Evolutionary conservation across 2,888 invertebrate species (phyloP).

Genomic region (Caenorhabditis japonica): DNA sequence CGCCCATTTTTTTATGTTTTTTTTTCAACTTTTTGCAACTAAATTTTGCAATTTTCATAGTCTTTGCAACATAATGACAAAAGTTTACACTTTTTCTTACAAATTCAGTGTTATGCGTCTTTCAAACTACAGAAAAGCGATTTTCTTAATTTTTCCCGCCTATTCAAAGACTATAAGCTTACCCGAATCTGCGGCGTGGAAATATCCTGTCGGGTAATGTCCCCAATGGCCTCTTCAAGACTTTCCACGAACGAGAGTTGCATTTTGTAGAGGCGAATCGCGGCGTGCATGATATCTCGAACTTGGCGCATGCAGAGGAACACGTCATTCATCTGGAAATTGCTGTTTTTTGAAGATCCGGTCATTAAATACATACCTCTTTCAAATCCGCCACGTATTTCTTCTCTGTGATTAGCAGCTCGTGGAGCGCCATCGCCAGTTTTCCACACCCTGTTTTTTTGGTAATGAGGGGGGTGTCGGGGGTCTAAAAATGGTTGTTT

Average conservation of each 20-base stretch:
- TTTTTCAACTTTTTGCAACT: too few relatives aligned
- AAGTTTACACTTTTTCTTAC: too few relatives aligned
- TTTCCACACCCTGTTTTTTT: constrained; percentile 48
- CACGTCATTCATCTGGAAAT: constrained; percentile 59
- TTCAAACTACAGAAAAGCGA: too few relatives aligned
- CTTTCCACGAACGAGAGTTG: constrained; percentile 57
- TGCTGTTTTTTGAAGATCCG: not conserved
- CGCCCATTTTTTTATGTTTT: too few relatives aligned
- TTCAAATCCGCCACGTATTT: constrained; percentile 63
- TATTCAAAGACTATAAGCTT: too few relatives aligned
- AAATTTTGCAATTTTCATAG: too few relatives aligned
- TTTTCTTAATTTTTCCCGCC: too few relatives aligned
- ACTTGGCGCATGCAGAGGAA: constrained; percentile 56
- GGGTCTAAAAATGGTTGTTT: too few relatives aligned
- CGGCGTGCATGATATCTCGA: constrained; percentile 61
- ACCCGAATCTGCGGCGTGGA: constrained; percentile 55
- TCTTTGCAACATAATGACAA: too few relatives aligned
- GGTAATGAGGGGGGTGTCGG: constrained; percentile 20
- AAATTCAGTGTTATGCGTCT: too few relatives aligned
- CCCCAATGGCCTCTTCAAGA: constrained; percentile 61
- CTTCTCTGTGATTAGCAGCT: constrained; percentile 62
- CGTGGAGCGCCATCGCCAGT: constrained; percentile 59
- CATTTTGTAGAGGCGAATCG: constrained; percentile 53
- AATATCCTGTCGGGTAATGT: constrained; percentile 46
- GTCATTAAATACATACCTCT: constrained; percentile 41